A percentile compares a stretch with the other conserved stretches of the same genome.
Evolutionary conservation across 1,140 invertebrate genomes (phyloP).

Genomic region (Leptopilina boulardi): DNA sequence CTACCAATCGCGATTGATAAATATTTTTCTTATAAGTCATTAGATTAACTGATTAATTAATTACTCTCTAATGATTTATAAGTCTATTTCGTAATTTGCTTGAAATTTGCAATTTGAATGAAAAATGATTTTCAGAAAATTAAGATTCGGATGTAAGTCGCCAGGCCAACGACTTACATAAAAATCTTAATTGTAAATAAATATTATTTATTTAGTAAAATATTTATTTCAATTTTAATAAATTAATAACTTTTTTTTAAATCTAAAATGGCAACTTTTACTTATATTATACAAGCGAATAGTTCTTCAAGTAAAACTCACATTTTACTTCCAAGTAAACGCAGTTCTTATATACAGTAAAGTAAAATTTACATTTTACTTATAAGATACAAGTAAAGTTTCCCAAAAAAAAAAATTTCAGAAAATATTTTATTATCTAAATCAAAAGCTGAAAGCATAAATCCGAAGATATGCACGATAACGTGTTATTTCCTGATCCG

Average conservation of each 20-base stretch:
- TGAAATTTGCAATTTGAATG: too few relatives aligned
- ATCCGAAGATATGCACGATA: slow-evolving; percentile 2
- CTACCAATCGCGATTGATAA: background rate
- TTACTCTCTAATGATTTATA: too few relatives aligned
- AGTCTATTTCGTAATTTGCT: too few relatives aligned
- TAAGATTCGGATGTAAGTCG: background rate
- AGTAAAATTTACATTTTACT: background rate
- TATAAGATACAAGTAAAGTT: background rate
- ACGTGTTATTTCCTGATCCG: slow-evolving; percentile 26
- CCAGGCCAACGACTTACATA: slow-evolving; percentile 2
- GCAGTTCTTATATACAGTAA: too few relatives aligned
- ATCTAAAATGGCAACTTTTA: background rate
- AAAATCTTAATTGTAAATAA: background rate
- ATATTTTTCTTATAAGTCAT: too few relatives aligned
- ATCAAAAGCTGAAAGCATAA: background rate
- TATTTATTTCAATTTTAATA: background rate
- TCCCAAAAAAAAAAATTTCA: background rate
- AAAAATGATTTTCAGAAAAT: background rate
- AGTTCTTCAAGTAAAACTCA: background rate
- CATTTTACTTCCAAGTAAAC: background rate
- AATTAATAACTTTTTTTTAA: too few relatives aligned
- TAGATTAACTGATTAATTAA: too few relatives aligned
- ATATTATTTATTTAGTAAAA: too few relatives aligned
- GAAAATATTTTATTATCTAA: background rate
- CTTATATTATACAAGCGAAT: background rate